Evolutionary conservation across 2,797 vertebrate species (phyloP).

Genomic region (Sebastes goodei): DNA sequence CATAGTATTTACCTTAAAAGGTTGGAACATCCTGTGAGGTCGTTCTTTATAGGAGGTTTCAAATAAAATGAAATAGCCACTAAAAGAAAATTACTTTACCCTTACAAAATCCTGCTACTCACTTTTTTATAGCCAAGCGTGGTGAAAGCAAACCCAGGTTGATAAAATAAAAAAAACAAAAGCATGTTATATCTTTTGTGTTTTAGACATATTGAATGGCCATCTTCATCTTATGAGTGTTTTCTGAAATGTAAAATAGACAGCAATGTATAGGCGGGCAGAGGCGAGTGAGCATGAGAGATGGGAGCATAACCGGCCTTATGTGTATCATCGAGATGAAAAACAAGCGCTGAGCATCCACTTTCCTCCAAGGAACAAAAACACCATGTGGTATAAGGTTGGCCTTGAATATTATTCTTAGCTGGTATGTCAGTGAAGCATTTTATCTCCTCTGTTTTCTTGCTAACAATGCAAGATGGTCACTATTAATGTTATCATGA

Average conservation of each 20-base stretch:
- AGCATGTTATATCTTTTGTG: too few species aligned
- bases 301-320: too few species aligned
- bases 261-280: too few species aligned
- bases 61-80: neutral
- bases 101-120: neutral
- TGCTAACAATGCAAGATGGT: neutral
- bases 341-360: too few species aligned
- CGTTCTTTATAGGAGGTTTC: neutral
- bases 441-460: neutral
- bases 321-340: too few species aligned
- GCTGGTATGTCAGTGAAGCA: too few species aligned
- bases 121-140: neutral
- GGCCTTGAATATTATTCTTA: neutral
- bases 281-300: too few species aligned
- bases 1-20: neutral
- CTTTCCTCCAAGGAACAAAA: too few species aligned
- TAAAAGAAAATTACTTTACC: too few species aligned
- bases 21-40: neutral
- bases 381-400: neutral
- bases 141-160: neutral
- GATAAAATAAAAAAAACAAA: neutral
- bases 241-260: neutral
- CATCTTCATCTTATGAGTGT: neutral
- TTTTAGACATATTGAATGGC: too few species aligned
- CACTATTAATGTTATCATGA: too few species aligned